phyloP scores from a whole-genome alignment of 92 coral and sea anemone genomes.

The Scolanthus callimorphus region DNA sequence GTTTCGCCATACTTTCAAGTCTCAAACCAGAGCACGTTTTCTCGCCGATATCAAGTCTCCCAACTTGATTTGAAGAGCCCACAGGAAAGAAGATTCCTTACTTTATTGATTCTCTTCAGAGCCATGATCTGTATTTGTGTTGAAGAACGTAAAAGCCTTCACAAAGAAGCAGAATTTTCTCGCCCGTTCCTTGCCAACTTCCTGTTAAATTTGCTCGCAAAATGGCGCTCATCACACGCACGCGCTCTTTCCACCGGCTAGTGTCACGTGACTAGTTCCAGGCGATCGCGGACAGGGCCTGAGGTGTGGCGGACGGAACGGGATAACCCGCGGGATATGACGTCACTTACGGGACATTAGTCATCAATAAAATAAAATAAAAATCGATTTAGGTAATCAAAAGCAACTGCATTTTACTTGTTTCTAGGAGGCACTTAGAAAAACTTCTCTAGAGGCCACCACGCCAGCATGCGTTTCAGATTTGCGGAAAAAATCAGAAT shows the following conservation, averaged over 20 bases:
- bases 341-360: background rate
- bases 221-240: slow-evolving; percentile 49
- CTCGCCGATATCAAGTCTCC: slow-evolving; percentile 25
- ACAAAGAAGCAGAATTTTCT: slow-evolving; percentile 50
- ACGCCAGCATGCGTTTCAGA: too few species aligned
- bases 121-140: slow-evolving; percentile 66
- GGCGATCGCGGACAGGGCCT: slow-evolving; percentile 25
- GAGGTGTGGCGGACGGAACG: slow-evolving; percentile 9
- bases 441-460: too few species aligned
- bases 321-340: slow-evolving; percentile 4
- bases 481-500: too few species aligned
- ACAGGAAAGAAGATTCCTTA: slow-evolving; percentile 45
- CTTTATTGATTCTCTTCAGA: slow-evolving; percentile 97
- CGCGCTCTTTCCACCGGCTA: slow-evolving; percentile 45
- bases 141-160: slow-evolving; percentile 35
- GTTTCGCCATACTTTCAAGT: slow-evolving; percentile 34
- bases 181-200: slow-evolving; percentile 59
- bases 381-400: too few species aligned
- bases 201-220: slow-evolving; percentile 61
- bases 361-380: too few species aligned
- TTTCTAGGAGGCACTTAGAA: too few species aligned
- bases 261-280: slow-evolving; percentile 25
- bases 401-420: too few species aligned
- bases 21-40: slow-evolving; percentile 56
- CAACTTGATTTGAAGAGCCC: slow-evolving; percentile 7